Evolutionary conservation across 2,113 vertebrate species (phyloP), one percentile per base, ranked within the genome.

Genomic region (Myiopsitta monachus): DNA sequence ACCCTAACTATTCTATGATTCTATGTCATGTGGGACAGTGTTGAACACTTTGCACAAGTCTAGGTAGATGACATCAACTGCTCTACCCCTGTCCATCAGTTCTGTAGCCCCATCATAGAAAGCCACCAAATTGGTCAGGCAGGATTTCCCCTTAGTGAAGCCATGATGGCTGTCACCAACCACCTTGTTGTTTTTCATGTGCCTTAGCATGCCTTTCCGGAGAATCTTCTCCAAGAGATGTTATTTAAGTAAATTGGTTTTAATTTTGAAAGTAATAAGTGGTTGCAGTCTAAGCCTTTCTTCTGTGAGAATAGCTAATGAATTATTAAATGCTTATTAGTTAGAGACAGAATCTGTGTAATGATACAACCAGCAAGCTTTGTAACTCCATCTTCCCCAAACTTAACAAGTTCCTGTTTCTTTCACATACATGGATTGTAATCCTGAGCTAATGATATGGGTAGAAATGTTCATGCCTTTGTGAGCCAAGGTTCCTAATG

Each of bases 401-500:
- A 88, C 46, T 23, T 59, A 79, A 59, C 21, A 28, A 89, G 39
- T 51, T 68, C 24, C 27, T 5, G 27, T 54, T 55, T 59, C 63
- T 70, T 85, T 66, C 38, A 39, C 22, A 33, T 33, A 31, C 18
- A 23, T 18, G 75, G 18, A 59, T 17, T 82, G 22, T 46, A 83
- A 76, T 73, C 75, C 76, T 76, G 41, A 92, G 73, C 70, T 96
- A 94, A 91, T 76, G 62, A 66, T 77, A 84, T 84, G 85, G 66
- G 92, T 90, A 92, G 79, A 94, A 96, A 94, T 88, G 57, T 36
- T 85, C 52, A 31, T 39, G 62, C 75, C 66, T 92, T 91, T 74
- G 73, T 91, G 59, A 96, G 80, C 66, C 82, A 66, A 47, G 87
- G 88, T 84, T 98, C 92, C 74, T 92, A 94, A 88, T 57, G 83